Conservation (phyloP, 1,140 invertebrate genomes). For the Cydia strobilella region DNA sequence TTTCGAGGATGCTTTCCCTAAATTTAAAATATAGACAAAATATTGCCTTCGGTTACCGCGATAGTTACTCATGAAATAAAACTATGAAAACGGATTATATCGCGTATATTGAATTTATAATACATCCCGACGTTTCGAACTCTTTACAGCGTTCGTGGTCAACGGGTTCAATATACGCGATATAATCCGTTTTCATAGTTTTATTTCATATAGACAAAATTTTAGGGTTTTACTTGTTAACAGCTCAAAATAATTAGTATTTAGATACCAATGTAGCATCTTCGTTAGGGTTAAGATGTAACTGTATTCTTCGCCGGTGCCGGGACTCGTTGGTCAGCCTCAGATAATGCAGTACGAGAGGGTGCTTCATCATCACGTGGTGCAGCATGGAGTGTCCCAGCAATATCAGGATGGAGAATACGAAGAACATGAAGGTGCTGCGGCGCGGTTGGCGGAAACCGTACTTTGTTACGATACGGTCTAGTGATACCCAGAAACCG, state of each 20-base stretch:
- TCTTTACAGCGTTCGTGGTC: no score
- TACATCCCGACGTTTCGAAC: no score
- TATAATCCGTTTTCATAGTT: no score
- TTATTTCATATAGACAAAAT: no score
- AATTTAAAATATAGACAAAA: no score
- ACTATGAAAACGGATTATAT: no score
- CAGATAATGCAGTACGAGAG: slow-evolving; percentile 92
- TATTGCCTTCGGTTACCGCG: no score
- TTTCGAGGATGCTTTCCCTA: no score
- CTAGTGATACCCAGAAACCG: slow-evolving; percentile 91
- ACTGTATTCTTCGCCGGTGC: slow-evolving; percentile 73
- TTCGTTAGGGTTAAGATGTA: slow-evolving; percentile 87
- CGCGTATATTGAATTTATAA: no score
- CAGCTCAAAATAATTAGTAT: slow-evolving; percentile 21
- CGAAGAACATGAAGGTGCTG: slow-evolving; percentile 93
- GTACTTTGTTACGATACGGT: slow-evolving; percentile 90
- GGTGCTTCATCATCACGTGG: slow-evolving; percentile 86
- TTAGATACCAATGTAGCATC: slow-evolving; percentile 89
- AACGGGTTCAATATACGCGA: no score
- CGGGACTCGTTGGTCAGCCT: slow-evolving; percentile 86
- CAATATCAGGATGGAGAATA: slow-evolving; percentile 87
- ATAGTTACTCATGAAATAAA: no score
- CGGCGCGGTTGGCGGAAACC: slow-evolving; percentile 86
- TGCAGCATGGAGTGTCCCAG: slow-evolving; percentile 88
- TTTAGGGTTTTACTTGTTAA: no score